Evolutionary conservation across 2,797 vertebrate genomes (phyloP).

Genomic region (Takifugu ocellatus): DNA sequence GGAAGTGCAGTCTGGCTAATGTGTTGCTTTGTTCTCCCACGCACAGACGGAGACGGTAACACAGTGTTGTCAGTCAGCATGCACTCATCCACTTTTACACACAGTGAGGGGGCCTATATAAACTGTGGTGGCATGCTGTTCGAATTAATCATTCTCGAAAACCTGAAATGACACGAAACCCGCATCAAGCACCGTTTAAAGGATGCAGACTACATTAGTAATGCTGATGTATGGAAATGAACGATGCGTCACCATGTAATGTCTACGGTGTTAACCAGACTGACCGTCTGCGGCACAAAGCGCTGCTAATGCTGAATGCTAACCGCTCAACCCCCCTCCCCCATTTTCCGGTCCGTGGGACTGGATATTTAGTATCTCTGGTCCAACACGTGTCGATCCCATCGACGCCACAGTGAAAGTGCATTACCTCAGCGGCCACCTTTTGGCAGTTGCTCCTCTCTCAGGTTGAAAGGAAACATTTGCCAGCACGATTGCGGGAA

Average conservation of each 20-base stretch:
- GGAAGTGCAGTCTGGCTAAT: slow-evolving; percentile 67
- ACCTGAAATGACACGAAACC: slow-evolving; percentile 25
- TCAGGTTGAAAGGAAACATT: not conserved
- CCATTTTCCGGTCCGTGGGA: too few species aligned
- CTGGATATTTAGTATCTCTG: too few species aligned
- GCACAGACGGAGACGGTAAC: slow-evolving; percentile 46
- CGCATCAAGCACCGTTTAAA: not conserved
- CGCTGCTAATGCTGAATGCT: too few species aligned
- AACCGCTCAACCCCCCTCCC: too few species aligned
- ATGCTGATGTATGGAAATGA: too few species aligned
- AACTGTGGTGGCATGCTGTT: slow-evolving; percentile 35
- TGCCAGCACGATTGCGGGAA: not conserved
- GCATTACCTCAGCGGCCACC: too few species aligned
- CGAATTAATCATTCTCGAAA: slow-evolving; percentile 37
- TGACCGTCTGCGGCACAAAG: too few species aligned
- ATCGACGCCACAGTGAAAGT: too few species aligned
- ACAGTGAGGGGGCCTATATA: slow-evolving; percentile 32
- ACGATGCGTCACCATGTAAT: too few species aligned
- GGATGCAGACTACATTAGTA: not conserved
- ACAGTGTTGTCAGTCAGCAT: slow-evolving; percentile 26
- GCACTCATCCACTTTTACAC: slow-evolving; percentile 24
- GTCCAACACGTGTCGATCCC: too few species aligned
- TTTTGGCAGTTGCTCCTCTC: too few species aligned
- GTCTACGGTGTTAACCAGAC: too few species aligned
- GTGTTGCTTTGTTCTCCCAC: slow-evolving; percentile 70